Evolutionary conservation across 2,888 invertebrate genomes (phyloP), one percentile per base, ranked within the genome.

Genomic region (Latrodectus elegans): DNA sequence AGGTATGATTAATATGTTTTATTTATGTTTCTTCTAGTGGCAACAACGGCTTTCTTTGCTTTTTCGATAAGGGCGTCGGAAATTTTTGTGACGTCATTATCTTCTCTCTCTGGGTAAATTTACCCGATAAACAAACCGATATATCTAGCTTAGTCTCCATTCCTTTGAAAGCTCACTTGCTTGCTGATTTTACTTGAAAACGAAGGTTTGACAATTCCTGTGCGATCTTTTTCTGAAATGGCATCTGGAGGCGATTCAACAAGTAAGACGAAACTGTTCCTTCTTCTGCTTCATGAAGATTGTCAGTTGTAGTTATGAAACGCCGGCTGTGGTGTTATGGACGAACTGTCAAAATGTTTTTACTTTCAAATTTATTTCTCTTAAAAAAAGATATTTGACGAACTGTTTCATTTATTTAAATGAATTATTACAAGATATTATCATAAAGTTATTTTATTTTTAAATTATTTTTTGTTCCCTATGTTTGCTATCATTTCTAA

Each of bases 161-260:
- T 77, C 22, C 65, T 72, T 22, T 6, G 22, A n/a, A 51, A 51
- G 72, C 72, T 72, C 71, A 80, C 80, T 26, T 65, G 17, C 72
- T 38, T 49, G 80, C 52, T 8, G n/a, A 15, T 60, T 60, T 60
- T 15, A 15, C 60, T 12, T 11, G 60, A 60, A 10, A n/a, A 15
- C n/a, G 12, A 60, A n/a, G 10, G 11, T 6, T 15, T 15, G 60
- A 60, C 60, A n/a, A 15, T 10, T 60, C 60, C 10, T 9, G n/a
- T 60, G 38, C 6, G 38, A 38, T 38, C 38, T 0, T 38, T 38
- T 78, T 74, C 22, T 38, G 10, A 65, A 53, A 88, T 88, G 87
- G 87, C 87, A 78, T 83, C 87, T 14, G 87, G 87, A 22, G 87
- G 87, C 4, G 87, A 88, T 68, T 74, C 87, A 22, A 72, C 83